These are phyloP conservation scores for Cassiopea andromeda DNA, from an alignment of 30 jellyfish, hydroid and myxozoan genomes.

Conservation along the genomic window DNA sequence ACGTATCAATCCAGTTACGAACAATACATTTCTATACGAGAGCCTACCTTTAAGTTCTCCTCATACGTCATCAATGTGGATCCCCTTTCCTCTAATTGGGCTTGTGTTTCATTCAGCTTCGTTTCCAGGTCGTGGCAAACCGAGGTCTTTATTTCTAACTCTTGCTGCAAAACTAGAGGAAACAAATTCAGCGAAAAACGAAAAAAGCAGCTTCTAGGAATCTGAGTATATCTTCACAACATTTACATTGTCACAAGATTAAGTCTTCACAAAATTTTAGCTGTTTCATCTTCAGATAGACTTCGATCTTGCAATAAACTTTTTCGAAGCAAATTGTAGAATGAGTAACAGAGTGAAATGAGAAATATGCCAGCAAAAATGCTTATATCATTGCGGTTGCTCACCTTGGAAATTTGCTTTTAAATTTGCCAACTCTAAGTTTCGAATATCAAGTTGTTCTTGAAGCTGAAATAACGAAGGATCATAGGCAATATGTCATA, in stretches of 20 bases:
- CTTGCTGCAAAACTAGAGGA: slow-evolving; percentile 55
- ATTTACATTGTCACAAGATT: neutral
- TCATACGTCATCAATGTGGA: slow-evolving; percentile 17
- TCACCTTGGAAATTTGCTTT: slow-evolving; percentile 54
- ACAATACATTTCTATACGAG: neutral
- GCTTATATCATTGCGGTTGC: neutral
- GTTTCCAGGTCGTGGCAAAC: slow-evolving; percentile 42
- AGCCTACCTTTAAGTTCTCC: slow-evolving; percentile 47
- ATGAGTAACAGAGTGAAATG: too few species aligned
- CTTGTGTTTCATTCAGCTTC: slow-evolving; percentile 44
- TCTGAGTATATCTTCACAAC: neutral
- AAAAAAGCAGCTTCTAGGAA: neutral
- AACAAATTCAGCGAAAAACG: neutral
- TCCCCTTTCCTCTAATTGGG: slow-evolving; percentile 54
- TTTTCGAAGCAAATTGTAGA: too few species aligned
- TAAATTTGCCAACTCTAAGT: slow-evolving; percentile 37
- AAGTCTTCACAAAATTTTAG: too few species aligned
- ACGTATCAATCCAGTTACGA: too few species aligned
- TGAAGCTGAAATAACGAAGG: slow-evolving; percentile 50
- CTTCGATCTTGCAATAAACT: too few species aligned
- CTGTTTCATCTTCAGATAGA: too few species aligned
- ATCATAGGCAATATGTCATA: too few species aligned
- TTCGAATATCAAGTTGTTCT: slow-evolving; percentile 58
- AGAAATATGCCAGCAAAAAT: too few species aligned
- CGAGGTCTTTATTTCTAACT: slow-evolving; percentile 50